Evolutionary conservation across 2,113 vertebrate genomes (phyloP).

Genomic region (Cochlearius cochlearius): DNA sequence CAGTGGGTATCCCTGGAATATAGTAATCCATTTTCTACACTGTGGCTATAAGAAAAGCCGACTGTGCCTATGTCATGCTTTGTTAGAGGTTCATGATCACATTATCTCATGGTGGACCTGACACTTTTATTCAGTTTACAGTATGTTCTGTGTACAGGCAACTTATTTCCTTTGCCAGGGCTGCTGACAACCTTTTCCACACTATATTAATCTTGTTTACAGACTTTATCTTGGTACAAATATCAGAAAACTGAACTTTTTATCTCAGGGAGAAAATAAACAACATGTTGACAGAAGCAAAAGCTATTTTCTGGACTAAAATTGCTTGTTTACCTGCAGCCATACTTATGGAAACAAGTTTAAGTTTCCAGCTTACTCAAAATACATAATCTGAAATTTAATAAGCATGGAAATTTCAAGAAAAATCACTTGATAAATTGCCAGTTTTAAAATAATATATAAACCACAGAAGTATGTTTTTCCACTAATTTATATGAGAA

Average conservation of each 20-base stretch:
- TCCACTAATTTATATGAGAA: conserved; percentile 60
- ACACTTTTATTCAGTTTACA: conserved; percentile 99
- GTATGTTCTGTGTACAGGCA: conserved; percentile 87
- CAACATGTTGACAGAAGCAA: conserved; percentile 86
- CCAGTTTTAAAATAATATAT: conserved; percentile 59
- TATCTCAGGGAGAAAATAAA: conserved; percentile 85
- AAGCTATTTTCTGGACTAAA: conserved; percentile 86
- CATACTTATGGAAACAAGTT: conserved; percentile 75
- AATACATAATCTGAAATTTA: conserved; percentile 78
- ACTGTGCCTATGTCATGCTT: conserved; percentile 92
- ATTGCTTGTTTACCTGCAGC: conserved; percentile 85
- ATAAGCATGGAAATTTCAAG: conserved; percentile 74
- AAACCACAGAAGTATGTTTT: conserved; percentile 62
- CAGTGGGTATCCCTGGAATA: conserved; percentile 79
- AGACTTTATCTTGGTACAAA: conserved; percentile 95
- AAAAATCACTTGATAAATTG: conserved; percentile 68
- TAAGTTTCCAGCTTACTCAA: conserved; percentile 68
- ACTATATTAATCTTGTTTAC: conserved; percentile 99
- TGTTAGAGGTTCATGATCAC: conserved; percentile 97
- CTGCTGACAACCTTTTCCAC: conserved; percentile 97
- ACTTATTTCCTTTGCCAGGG: conserved; percentile 91
- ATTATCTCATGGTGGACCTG: conserved; percentile 95
- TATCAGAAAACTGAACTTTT: conserved; percentile 90
- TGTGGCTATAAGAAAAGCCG: conserved; percentile 82
- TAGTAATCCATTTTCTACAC: conserved; percentile 97